Evolutionary conservation across 2,888 invertebrate species (phyloP).

Genomic region (Tineola bisselliella): DNA sequence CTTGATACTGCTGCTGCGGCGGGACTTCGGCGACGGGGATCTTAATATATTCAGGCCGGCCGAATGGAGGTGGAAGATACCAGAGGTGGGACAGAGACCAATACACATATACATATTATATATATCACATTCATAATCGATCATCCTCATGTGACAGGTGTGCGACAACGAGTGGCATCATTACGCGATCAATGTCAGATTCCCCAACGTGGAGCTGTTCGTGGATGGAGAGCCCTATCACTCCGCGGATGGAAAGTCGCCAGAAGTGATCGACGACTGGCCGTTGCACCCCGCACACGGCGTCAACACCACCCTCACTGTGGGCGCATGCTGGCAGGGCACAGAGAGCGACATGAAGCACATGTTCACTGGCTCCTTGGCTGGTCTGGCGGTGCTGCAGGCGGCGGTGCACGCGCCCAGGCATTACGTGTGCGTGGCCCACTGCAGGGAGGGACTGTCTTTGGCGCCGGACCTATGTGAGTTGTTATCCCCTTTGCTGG

Average conservation of each 20-base stretch:
- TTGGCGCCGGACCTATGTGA: constrained; percentile 66
- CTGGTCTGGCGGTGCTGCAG: constrained; percentile 82
- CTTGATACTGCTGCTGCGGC: constrained; percentile 87
- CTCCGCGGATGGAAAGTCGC: constrained; percentile 69
- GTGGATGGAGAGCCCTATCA: constrained; percentile 84
- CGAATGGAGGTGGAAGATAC: constrained; percentile 98
- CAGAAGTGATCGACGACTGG: constrained; percentile 99
- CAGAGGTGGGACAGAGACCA: constrained; percentile 71
- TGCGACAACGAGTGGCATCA: constrained; percentile 99
- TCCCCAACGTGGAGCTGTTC: constrained; percentile 88
- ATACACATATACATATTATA: no score
- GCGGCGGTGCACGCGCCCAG: constrained; percentile 79
- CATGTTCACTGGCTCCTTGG: constrained; percentile 88
- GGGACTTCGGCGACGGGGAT: constrained; percentile 93
- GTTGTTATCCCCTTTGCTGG: constrained; percentile 30
- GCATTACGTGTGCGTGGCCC: constrained; percentile 80
- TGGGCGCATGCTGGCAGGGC: constrained; percentile 99
- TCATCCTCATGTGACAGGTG: constrained; percentile 54
- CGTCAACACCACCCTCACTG: constrained; percentile 90
- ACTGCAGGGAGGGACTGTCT: constrained; percentile 83
- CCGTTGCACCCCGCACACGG: constrained; percentile 96
- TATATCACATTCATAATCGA: no score
- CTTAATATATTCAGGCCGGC: constrained; percentile 96
- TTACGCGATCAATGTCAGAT: constrained; percentile 92
- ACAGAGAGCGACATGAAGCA: constrained; percentile 92